These are phyloP conservation scores for Apomyelois bistriatella DNA, from an alignment of 2,888 invertebrate species.

Conservation along the genomic window DNA sequence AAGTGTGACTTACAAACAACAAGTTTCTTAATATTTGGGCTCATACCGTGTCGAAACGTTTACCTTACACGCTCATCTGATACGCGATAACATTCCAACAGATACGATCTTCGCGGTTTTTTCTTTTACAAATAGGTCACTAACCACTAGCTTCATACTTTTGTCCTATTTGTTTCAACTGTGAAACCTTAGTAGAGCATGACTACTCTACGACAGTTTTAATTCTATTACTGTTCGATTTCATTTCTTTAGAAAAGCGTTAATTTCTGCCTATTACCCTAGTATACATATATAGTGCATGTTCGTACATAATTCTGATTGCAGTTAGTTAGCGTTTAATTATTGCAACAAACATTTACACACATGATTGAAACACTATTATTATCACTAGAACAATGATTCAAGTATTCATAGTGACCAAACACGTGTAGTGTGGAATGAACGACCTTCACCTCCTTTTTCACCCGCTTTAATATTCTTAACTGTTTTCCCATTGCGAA, in stretches of 20 bases:
- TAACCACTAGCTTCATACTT: background rate
- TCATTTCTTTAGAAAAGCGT: background rate
- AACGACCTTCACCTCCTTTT: slow-evolving; percentile 40
- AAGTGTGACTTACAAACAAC: slow-evolving; percentile 40
- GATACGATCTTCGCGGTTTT: slow-evolving; percentile 25
- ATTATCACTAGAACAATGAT: slow-evolving; percentile 17
- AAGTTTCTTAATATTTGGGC: slow-evolving; percentile 39
- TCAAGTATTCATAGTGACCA: slow-evolving; percentile 10
- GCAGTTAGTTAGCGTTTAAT: slow-evolving; percentile 19
- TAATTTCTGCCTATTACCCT: background rate
- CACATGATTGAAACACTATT: slow-evolving; percentile 20
- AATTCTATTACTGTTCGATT: slow-evolving; percentile 10
- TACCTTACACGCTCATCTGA: slow-evolving; percentile 42
- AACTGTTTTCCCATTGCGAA: slow-evolving; percentile 38
- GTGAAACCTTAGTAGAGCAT: slow-evolving; percentile 10
- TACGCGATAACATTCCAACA: slow-evolving; percentile 42
- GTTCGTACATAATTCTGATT: background rate
- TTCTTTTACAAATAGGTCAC: slow-evolving; percentile 15
- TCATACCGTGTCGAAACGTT: slow-evolving; percentile 41
- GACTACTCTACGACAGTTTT: background rate
- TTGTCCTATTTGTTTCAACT: slow-evolving; percentile 10
- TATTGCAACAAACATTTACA: slow-evolving; percentile 18
- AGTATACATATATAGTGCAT: background rate
- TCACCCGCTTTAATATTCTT: too few relatives aligned
- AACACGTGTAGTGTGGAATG: slow-evolving; percentile 18